Conservation (phyloP, 1,140 invertebrate species). For the Sminthurides bifidus region DNA sequence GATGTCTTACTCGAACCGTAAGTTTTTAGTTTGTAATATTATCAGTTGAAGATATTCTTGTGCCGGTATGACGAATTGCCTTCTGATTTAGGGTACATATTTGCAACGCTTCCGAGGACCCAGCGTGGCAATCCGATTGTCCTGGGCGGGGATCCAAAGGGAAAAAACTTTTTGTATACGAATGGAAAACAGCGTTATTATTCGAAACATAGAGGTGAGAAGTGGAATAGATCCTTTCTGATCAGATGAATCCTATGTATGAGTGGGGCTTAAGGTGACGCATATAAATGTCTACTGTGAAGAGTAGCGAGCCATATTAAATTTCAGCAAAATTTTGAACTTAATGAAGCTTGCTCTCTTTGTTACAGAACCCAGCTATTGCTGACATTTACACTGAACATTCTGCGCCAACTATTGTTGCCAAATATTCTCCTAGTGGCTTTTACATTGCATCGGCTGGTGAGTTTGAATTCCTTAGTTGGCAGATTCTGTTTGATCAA, state of each 20-base stretch:
- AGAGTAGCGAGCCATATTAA: not conserved
- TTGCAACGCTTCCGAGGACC: constrained; percentile 84
- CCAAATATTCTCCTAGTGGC: constrained; percentile 95
- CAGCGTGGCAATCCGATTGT: constrained; percentile 85
- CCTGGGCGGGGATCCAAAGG: constrained; percentile 87
- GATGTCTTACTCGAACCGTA: not conserved
- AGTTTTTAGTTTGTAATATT: not conserved
- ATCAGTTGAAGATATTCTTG: not conserved
- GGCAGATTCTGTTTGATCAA: not conserved
- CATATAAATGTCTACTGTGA: too few relatives aligned
- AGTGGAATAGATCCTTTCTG: not conserved
- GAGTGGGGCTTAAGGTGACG: too few relatives aligned
- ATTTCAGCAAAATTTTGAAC: too few relatives aligned
- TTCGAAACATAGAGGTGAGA: constrained; percentile 85
- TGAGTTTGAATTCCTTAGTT: constrained; percentile 39
- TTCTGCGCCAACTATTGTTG: constrained; percentile 83
- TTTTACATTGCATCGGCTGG: constrained; percentile 98
- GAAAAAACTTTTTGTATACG: constrained; percentile 92
- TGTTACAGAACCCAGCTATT: constrained; percentile 59
- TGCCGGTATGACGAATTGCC: not conserved
- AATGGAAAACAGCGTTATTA: constrained; percentile 97
- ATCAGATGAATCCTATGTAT: not conserved
- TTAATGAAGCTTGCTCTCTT: constrained; percentile 20
- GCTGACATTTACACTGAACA: constrained; percentile 93
- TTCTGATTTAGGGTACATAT: constrained; percentile 60